Evolutionary conservation across 2,113 vertebrate species (phyloP).

Genomic region (Xiphophorus maculatus): DNA sequence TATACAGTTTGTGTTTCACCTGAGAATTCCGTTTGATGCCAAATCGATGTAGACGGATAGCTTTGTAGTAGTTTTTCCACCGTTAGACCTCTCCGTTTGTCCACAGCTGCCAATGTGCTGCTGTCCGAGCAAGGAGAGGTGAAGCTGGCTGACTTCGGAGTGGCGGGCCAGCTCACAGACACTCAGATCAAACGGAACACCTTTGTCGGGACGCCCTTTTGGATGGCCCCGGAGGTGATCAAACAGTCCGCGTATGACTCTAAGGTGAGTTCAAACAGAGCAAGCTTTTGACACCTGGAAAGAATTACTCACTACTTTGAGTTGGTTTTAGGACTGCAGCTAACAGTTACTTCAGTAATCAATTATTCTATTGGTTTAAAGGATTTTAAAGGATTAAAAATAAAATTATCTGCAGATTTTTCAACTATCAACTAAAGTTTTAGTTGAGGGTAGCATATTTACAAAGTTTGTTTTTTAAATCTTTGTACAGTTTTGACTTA

Average conservation of each 20-base stretch:
- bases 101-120: conserved; percentile 82
- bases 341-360: too few relatives aligned
- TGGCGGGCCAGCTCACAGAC: conserved; percentile 83
- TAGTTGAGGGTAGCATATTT: too few relatives aligned
- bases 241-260: conserved; percentile 84
- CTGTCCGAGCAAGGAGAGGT: conserved; percentile 84
- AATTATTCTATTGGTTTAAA: too few relatives aligned
- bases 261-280: conserved; percentile 67
- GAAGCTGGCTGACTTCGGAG: conserved; percentile 82
- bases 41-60: conserved; percentile 19
- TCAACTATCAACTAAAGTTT: too few relatives aligned
- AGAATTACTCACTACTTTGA: too few relatives aligned
- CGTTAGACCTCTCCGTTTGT: not conserved
- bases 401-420: too few relatives aligned
- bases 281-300: too few relatives aligned
- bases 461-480: too few relatives aligned
- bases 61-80: not conserved
- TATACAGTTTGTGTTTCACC: conserved; percentile 20
- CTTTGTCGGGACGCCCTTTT: conserved; percentile 84
- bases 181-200: conserved; percentile 85
- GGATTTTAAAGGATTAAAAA: too few relatives aligned
- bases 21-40: conserved; percentile 11
- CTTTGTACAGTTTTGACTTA: too few relatives aligned
- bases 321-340: too few relatives aligned
- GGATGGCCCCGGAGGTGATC: conserved; percentile 85